Conservation (phyloP, 2,113 vertebrate genomes). For the Thymallus thymallus region DNA sequence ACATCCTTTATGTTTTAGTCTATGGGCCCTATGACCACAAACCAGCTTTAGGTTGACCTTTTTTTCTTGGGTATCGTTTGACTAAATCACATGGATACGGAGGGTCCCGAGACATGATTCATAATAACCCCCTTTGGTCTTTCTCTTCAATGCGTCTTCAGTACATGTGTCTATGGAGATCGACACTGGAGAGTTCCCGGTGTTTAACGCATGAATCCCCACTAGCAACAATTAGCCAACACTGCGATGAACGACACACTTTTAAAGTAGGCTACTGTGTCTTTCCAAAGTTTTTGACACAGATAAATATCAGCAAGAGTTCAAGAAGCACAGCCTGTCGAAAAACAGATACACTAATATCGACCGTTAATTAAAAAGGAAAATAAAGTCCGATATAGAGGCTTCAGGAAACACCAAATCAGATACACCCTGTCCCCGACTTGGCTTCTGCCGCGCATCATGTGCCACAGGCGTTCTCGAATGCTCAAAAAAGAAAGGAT, state of each 20-base stretch:
- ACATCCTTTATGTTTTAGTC: neutral
- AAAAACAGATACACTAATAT: neutral
- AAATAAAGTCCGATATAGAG: too few species aligned
- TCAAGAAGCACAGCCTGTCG: neutral
- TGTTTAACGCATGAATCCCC: too few species aligned
- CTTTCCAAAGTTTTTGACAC: neutral
- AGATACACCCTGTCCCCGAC: neutral
- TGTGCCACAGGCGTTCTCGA: slow-evolving; percentile 4
- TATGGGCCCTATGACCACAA: neutral
- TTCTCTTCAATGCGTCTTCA: neutral
- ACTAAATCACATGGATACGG: neutral
- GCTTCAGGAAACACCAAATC: too few species aligned
- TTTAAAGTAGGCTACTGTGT: neutral
- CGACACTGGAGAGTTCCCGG: too few species aligned
- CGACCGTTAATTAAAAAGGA: too few species aligned
- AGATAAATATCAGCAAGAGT: neutral
- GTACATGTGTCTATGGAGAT: neutral
- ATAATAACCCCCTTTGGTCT: neutral
- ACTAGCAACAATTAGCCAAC: neutral
- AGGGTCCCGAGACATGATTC: slow-evolving; percentile 1
- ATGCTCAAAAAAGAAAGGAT: slow-evolving; percentile 2
- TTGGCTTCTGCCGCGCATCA: neutral
- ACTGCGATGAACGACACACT: neutral
- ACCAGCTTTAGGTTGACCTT: neutral
- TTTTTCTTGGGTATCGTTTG: slow-evolving; percentile 11